Conservation (phyloP, 2,888 invertebrate species). For the Dioctria rufipes region DNA sequence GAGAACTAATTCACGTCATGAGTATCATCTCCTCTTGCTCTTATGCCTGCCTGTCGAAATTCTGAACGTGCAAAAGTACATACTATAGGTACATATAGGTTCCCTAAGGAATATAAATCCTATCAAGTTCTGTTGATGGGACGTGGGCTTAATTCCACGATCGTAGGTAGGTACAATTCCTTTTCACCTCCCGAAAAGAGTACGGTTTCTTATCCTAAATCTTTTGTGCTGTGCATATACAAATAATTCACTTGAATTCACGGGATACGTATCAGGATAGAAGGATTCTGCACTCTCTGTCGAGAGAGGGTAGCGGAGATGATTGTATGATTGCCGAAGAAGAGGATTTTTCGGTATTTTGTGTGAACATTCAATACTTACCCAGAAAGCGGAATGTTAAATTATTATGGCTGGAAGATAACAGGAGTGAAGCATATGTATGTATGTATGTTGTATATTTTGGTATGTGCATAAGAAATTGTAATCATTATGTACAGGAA, state of each 20-base stretch:
- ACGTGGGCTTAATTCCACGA: conserved; percentile 16
- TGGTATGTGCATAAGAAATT: neutral
- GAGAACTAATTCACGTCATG: neutral
- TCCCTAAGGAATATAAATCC: neutral
- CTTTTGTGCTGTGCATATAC: conserved; percentile 14
- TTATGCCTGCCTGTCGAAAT: neutral
- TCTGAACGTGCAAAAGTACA: neutral
- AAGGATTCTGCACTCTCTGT: neutral
- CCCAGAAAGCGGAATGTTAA: conserved; percentile 5
- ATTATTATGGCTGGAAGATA: conserved; percentile 30
- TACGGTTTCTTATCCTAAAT: conserved; percentile 28
- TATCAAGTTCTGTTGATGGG: neutral
- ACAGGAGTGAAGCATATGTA: conserved; percentile 6
- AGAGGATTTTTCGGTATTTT: neutral
- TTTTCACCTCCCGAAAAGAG: conserved; percentile 25
- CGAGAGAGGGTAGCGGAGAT: neutral
- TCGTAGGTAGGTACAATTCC: conserved; percentile 26
- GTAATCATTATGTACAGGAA: neutral
- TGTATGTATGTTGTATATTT: neutral
- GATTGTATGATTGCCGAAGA: neutral
- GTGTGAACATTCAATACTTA: neutral
- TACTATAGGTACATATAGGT: no score
- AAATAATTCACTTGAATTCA: conserved; percentile 10
- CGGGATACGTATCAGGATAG: neutral
- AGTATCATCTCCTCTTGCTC: neutral